phyloP scores from a whole-genome alignment of 1,140 invertebrate genomes.

The Heliconius hewitsoni region DNA sequence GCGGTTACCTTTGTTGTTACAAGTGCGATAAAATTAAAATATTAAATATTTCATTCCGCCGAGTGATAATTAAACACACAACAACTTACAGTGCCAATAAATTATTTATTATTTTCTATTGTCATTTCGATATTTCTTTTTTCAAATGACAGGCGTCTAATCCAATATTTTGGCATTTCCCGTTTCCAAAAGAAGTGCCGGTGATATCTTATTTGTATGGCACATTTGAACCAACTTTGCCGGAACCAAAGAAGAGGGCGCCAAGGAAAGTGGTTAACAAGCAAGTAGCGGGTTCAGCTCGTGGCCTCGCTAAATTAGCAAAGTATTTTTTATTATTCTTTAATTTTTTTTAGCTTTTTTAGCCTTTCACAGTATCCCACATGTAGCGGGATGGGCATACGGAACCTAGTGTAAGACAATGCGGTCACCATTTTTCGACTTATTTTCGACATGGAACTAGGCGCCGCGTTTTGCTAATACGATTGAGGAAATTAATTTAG shows the following conservation, averaged over 20 bases:
- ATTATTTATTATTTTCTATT: not conserved
- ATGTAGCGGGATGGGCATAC: no score
- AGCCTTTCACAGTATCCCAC: no score
- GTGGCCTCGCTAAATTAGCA: constrained; percentile 50
- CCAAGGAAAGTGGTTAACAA: constrained; percentile 52
- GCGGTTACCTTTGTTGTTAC: no score
- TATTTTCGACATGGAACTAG: no score
- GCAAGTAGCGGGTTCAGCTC: constrained; percentile 50
- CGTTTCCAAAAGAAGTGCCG: constrained; percentile 57
- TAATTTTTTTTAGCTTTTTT: not conserved
- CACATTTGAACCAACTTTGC: constrained; percentile 67
- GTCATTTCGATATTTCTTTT: constrained; percentile 17
- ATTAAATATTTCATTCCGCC: no score
- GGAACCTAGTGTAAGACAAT: no score
- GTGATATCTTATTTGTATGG: constrained; percentile 68
- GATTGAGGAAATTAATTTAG: not conserved
- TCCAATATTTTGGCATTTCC: constrained; percentile 59
- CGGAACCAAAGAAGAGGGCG: constrained; percentile 53
- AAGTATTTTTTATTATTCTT: constrained; percentile 38
- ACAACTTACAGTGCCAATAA: not conserved
- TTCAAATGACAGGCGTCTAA: constrained; percentile 45
- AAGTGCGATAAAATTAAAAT: no score
- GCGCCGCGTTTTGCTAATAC: no score
- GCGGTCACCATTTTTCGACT: no score
- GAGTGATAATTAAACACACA: no score